Base-by-base conservation (phyloP, 1,140 invertebrate genomes). In the Lepidurus arcticus region DNA sequence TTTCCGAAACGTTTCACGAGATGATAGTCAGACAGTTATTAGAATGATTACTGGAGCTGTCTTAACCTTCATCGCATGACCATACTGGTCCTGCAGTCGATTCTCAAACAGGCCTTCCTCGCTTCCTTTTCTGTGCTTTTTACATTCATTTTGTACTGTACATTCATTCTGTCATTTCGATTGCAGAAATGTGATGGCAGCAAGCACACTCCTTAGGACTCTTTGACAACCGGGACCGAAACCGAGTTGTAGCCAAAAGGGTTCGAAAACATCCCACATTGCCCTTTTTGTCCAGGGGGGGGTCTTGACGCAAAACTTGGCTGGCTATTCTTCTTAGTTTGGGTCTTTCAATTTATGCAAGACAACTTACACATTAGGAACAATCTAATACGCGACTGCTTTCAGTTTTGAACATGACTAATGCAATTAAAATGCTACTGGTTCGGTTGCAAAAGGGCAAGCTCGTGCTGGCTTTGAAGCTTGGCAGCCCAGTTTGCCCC, bases 21-120 rank as follows among this genome's bases (percentile, higher is more conserved):
- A 65, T 16, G 53, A 65, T n/a, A 65, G 53, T 65, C 53, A 65
- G 53, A 65, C 53, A 65, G 53, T 65, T n/a, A 65, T 65, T 65
- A 65, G n/a, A 65, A 21, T 65, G 53, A 65, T 65, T 65, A 65
- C 21, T 21, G 0, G 16, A 21, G 16, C 53, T 65, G 53, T 65
- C 53, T 7, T 21, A 65, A 65, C 53, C 4, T n/a, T 13, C 21
- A 21, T 5, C 16, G 21, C 53, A 65, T 4, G 34, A 34, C 34
- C 34, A 34, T 34, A 34, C 2, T 34, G 34, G 34, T 26, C 1
- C 26, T 0, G 26, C 26, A 26, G 26, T 34, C 34, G 34, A 34
- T 34, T 34, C 34, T 4, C 34, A 34, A 34, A 34, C 34, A 34
- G 34, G 34, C 34, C 34, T 34, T 34, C 2, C 3, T 34, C 34